Conservation (phyloP, 2,888 invertebrate species). For the Synanthedon andrenaeformis region DNA sequence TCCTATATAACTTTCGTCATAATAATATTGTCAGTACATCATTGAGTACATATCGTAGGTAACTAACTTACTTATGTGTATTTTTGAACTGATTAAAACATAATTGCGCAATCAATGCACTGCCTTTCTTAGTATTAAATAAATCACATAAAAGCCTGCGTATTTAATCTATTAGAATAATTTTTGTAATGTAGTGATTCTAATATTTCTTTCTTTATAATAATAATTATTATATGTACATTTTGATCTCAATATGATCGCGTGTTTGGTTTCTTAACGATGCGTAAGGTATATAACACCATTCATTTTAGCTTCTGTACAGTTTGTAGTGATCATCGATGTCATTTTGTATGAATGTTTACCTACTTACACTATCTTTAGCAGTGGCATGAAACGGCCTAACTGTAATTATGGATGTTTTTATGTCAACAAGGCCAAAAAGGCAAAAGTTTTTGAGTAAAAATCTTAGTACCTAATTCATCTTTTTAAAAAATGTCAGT, state of each 20-base stretch:
- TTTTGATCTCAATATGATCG: slow-evolving; percentile 70
- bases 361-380: slow-evolving; percentile 5
- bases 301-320: slow-evolving; percentile 63
- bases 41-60: slow-evolving; percentile 39
- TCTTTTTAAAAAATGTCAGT: too few relatives aligned
- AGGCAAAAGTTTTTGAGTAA: too few relatives aligned
- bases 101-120: slow-evolving; percentile 55
- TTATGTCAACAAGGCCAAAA: too few relatives aligned
- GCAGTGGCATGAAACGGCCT: too few relatives aligned
- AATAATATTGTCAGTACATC: too few relatives aligned
- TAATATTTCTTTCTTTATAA: slow-evolving; percentile 22
- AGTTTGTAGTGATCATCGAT: slow-evolving; percentile 52
- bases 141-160: slow-evolving; percentile 26
- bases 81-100: slow-evolving; percentile 35
- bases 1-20: too few relatives aligned
- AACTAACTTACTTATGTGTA: slow-evolving; percentile 11
- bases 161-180: slow-evolving; percentile 28
- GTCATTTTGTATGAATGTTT: slow-evolving; percentile 25
- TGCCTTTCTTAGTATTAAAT: slow-evolving; percentile 59
- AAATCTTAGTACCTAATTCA: too few relatives aligned
- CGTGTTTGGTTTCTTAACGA: slow-evolving; percentile 52
- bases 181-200: slow-evolving; percentile 16
- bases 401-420: too few relatives aligned
- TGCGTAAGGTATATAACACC: slow-evolving; percentile 70
- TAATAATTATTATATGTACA: slow-evolving; percentile 44